These are phyloP conservation scores for Arizona elegans DNA, from an alignment of 2,113 vertebrate species.

Conservation along the genomic window DNA sequence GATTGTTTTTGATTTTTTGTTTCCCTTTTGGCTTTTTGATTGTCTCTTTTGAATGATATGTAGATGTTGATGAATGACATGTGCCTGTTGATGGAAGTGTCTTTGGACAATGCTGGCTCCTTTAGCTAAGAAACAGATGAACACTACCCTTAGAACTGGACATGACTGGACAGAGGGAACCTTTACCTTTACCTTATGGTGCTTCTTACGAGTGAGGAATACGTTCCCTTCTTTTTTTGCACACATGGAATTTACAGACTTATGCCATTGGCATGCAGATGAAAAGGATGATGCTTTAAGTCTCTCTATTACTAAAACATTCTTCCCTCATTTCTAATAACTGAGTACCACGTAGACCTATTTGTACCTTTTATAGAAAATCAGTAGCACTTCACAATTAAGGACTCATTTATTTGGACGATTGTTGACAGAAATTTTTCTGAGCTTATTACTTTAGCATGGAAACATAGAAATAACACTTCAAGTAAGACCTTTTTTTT, in stretches of 20 bases:
- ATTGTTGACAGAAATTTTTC: neutral
- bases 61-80: neutral
- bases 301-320: neutral
- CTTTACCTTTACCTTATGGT: neutral
- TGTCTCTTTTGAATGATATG: neutral
- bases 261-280: neutral
- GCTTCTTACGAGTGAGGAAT: neutral
- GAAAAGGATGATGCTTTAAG: neutral
- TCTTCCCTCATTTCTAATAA: neutral
- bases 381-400: neutral
- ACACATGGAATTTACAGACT: neutral
- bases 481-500: too few species aligned
- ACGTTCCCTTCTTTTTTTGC: neutral
- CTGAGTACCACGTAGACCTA: neutral
- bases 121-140: neutral
- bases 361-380: neutral
- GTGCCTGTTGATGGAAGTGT: neutral
- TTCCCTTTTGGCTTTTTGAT: neutral
- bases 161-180: neutral
- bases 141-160: neutral
- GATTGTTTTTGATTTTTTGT: too few species aligned
- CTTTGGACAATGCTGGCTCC: neutral
- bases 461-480: neutral
- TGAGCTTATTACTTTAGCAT: neutral
- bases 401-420: neutral